Conservation (phyloP, 2,113 vertebrate genomes). For the Mionectes macconnelli region DNA sequence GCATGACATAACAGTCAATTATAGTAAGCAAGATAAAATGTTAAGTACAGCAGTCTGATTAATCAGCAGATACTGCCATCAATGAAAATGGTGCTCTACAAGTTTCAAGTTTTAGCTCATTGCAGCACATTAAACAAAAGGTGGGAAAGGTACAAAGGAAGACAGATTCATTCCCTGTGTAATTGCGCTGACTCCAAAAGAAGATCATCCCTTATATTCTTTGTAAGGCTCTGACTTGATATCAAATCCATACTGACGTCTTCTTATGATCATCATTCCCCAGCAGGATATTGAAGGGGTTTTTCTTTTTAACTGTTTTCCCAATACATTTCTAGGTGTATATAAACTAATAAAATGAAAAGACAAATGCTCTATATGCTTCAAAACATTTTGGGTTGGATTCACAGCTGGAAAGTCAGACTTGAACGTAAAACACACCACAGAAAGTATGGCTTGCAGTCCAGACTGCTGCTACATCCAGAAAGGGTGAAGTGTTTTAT, state of each 20-base stretch:
- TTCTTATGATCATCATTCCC: background rate
- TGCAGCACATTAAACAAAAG: background rate
- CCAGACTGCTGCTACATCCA: background rate
- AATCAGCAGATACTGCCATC: background rate
- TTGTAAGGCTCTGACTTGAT: background rate
- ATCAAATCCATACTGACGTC: background rate
- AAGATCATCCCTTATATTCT: background rate
- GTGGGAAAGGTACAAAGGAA: background rate
- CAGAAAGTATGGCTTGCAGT: background rate
- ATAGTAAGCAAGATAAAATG: slow-evolving; percentile 3
- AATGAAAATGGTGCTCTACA: background rate
- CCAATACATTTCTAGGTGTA: background rate
- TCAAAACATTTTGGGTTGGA: background rate
- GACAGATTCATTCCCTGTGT: background rate
- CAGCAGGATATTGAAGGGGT: background rate
- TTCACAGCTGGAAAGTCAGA: background rate
- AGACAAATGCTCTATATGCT: background rate
- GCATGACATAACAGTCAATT: slow-evolving; percentile 19
- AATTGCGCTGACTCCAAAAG: background rate
- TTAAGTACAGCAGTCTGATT: background rate
- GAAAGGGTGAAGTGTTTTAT: background rate
- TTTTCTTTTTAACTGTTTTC: background rate
- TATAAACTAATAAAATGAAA: background rate
- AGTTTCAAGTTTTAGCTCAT: slow-evolving; percentile 5
- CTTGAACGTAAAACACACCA: background rate